phyloP scores from a whole-genome alignment of 1,140 invertebrate genomes.

The Bombus waltoni region DNA sequence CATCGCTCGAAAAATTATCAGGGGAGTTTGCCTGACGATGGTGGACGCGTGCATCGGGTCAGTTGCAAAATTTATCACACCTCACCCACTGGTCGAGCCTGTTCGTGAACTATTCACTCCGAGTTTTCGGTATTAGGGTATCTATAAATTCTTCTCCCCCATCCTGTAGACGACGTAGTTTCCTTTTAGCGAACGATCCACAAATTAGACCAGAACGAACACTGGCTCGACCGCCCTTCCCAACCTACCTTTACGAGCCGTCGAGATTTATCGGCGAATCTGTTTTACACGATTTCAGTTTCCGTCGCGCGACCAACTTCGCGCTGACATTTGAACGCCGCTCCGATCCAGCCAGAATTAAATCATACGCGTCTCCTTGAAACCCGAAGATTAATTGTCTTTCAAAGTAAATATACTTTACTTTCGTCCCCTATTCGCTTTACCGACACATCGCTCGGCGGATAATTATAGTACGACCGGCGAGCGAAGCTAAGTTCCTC shows the following conservation, averaged over 20 bases:
- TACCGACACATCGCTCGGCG: not conserved
- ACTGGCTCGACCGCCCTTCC: not conserved
- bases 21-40: constrained; percentile 38
- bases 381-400: constrained; percentile 8
- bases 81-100: not conserved
- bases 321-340: constrained; percentile 57
- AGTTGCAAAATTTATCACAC: constrained; percentile 60
- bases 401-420: not conserved
- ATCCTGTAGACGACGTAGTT: constrained; percentile 60
- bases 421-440: not conserved
- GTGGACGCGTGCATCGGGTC: constrained; percentile 28
- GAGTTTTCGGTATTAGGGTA: constrained; percentile 70
- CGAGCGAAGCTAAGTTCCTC: not conserved
- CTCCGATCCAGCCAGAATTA: constrained; percentile 34
- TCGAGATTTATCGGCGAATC: constrained; percentile 61
- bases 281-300: constrained; percentile 48
- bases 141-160: constrained; percentile 68
- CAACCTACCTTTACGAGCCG: not conserved
- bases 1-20: constrained; percentile 61
- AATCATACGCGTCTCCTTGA: constrained; percentile 33
- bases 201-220: constrained; percentile 64
- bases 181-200: constrained; percentile 58
- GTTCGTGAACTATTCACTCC: constrained; percentile 62
- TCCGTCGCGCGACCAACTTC: constrained; percentile 42
- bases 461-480: not conserved